Conservation (phyloP, 2,797 vertebrate species). For the Periparus ater region DNA sequence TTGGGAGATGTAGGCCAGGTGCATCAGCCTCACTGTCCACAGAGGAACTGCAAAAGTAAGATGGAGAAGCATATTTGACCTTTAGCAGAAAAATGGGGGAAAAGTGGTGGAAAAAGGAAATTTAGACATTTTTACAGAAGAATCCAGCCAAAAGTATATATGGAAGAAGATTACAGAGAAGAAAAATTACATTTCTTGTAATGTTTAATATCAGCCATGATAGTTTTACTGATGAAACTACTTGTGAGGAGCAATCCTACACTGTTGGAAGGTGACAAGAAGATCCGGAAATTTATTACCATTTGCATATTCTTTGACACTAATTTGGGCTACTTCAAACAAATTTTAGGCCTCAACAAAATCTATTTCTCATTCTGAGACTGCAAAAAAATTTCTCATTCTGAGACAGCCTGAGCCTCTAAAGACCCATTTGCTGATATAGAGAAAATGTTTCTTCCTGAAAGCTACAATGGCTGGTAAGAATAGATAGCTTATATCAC, state of each 20-base stretch:
- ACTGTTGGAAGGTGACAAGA: not conserved
- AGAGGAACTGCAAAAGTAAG: not conserved
- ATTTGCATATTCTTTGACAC: not conserved
- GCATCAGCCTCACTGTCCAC: not conserved
- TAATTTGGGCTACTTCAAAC: not conserved
- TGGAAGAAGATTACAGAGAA: not conserved
- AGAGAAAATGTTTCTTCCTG: not conserved
- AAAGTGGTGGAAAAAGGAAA: not conserved
- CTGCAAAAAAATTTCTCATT: not conserved
- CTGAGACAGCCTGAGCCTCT: not conserved
- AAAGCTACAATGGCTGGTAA: not conserved
- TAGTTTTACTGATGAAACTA: not conserved
- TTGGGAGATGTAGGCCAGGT: not conserved
- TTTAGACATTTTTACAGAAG: not conserved
- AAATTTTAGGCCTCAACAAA: not conserved
- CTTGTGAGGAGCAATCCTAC: not conserved
- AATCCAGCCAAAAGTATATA: not conserved
- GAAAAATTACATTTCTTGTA: not conserved
- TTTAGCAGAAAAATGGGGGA: not conserved
- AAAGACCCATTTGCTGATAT: not conserved
- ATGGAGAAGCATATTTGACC: not conserved
- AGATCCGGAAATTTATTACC: not conserved
- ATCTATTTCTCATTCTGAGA: not conserved
- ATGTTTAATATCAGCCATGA: not conserved
- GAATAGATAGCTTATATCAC: not conserved